Evolutionary conservation across 1,140 invertebrate genomes (phyloP).

Genomic region (Leptonema lineaticorne): DNA sequence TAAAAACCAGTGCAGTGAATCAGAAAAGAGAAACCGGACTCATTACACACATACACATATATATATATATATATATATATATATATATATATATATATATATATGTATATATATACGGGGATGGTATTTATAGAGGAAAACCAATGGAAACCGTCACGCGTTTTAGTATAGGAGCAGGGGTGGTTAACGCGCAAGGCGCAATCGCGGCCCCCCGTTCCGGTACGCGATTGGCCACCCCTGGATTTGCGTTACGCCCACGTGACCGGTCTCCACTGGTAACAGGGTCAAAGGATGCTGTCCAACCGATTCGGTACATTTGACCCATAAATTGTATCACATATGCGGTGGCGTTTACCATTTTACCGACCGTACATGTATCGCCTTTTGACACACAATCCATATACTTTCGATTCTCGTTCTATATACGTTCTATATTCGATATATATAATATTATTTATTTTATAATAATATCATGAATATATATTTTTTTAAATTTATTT

Average conservation of each 20-base stretch:
- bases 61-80: no score
- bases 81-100: background rate
- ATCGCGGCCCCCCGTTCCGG: background rate
- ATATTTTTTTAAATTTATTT: no score
- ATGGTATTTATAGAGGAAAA: no score
- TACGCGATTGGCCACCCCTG: slow-evolving; percentile 13
- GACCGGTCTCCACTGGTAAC: slow-evolving; percentile 4
- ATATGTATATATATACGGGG: background rate
- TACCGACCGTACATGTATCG: no score
- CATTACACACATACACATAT: no score
- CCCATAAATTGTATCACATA: slow-evolving; percentile 39
- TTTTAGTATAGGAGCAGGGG: no score
- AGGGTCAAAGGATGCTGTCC: slow-evolving; percentile 41
- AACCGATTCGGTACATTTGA: slow-evolving; percentile 34
- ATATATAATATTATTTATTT: no score
- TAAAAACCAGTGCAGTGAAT: no score
- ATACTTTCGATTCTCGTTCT: background rate
- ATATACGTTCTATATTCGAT: background rate
- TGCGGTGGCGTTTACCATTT: background rate
- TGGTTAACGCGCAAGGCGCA: background rate
- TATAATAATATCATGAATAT: no score
- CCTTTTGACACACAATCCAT: no score
- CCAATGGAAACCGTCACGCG: no score
- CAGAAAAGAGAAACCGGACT: no score
- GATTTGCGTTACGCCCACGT: slow-evolving; percentile 4